A percentile compares a stretch with the other conserved stretches of the same genome.
Evolutionary conservation across 2,888 invertebrate genomes (phyloP).

Genomic region (Idaea aversata): DNA sequence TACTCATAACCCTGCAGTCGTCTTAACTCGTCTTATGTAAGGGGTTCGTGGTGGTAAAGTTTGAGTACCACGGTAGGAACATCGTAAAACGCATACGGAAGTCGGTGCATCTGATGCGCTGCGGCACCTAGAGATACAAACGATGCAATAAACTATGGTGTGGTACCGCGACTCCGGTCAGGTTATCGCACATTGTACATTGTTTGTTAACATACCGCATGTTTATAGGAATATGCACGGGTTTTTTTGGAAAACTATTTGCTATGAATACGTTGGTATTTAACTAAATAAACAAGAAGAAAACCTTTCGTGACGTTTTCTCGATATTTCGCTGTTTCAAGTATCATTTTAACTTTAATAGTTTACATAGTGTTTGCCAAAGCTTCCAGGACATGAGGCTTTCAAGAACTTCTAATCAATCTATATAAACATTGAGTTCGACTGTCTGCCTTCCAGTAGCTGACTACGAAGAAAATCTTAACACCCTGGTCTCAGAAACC

Average conservation of each 20-base stretch:
- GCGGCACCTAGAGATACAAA: neutral
- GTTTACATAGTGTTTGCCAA: no score
- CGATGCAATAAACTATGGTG: neutral
- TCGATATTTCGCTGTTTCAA: no score
- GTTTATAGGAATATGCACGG: neutral
- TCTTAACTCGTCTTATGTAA: neutral
- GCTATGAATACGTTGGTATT: neutral
- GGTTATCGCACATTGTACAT: constrained; percentile 13
- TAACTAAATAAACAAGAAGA: no score
- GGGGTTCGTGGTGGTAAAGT: neutral
- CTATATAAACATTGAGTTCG: no score
- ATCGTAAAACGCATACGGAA: neutral
- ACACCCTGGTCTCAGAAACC: neutral
- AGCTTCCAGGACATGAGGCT: no score
- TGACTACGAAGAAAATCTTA: neutral
- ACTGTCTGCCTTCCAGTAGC: neutral
- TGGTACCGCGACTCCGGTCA: neutral
- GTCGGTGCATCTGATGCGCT: neutral
- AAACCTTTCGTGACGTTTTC: no score
- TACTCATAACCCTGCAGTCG: neutral
- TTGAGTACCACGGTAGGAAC: neutral
- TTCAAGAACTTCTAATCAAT: no score
- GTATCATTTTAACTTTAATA: no score
- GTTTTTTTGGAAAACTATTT: neutral
- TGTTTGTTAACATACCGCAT: neutral